Base-by-base conservation (phyloP, 2,888 invertebrate species). In the Agapostemon virescens region DNA sequence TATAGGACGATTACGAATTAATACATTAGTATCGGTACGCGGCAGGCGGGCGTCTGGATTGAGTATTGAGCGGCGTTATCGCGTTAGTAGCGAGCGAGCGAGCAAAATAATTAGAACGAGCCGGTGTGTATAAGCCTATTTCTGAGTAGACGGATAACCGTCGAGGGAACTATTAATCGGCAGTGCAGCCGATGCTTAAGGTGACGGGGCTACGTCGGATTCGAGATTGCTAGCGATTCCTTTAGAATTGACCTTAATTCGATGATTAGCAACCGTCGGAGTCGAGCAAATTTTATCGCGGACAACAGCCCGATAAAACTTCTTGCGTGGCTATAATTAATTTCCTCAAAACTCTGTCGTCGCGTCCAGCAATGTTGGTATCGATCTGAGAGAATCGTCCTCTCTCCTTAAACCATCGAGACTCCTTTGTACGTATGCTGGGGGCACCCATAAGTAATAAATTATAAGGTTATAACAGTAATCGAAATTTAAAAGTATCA, bases 61-160 rank as follows among this genome's bases (percentile, higher is more conserved):
- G 77, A 86, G 85, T 86, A 88, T 84, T 71, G 83, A 81, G 77
- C 79, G 73, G 52, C 85, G 89, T 90, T 90, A 90, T 90, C 89
- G 84, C 83, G 85, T 90, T 90, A 90, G 86, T 86, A 85, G 87
- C 89, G 84, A 88, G 85, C 86, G 88, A 88, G 85, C 87, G 87
- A 87, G 88, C 90, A 88, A 90, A 90, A 90, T 90, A 89, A 90
- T 90, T 90, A 89, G 89, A 88, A 76, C 84, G 84, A 83, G 73
- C 86, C 68, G 70, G 61, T 67, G 69, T 78, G 74, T 82, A 79
- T 81, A 81, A 86, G 85, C 82, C 83, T 84, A 87, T 88, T 87
- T 87, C 84, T 76, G 82, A 75, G 81, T 88, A 88, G 87, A 81
- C 77, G 88, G 85, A 85, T 87, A 85, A 87, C 85, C 83, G 77